phyloP scores from a whole-genome alignment of 2,888 invertebrate genomes.

The Tortricodes alternella region DNA sequence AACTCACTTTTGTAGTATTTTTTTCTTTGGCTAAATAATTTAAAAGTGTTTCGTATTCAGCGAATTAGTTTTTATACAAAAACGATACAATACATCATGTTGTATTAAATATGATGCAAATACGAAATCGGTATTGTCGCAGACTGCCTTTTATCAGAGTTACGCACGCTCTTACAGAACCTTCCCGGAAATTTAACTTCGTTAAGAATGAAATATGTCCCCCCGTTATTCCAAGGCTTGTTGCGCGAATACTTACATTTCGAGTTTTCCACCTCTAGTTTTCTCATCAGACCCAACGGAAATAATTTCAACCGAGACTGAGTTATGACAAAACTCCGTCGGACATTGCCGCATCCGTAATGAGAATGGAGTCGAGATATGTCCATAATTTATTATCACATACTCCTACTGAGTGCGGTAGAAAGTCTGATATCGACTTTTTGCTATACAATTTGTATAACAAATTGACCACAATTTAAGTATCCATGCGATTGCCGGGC shows the following conservation, averaged over 20 bases:
- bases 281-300: slow-evolving; percentile 81
- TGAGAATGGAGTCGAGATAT: slow-evolving; percentile 80
- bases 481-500: slow-evolving; percentile 17
- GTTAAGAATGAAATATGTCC: slow-evolving; percentile 82
- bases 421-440: slow-evolving; percentile 57
- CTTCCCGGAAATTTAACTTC: slow-evolving; percentile 81
- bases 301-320: slow-evolving; percentile 82
- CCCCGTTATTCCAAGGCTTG: slow-evolving; percentile 79
- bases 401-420: slow-evolving; percentile 56
- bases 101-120: slow-evolving; percentile 48
- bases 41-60: not conserved
- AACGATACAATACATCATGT: too few relatives aligned
- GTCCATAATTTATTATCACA: slow-evolving; percentile 77
- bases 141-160: slow-evolving; percentile 75
- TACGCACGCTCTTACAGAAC: slow-evolving; percentile 78
- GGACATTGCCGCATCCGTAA: slow-evolving; percentile 82
- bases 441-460: slow-evolving; percentile 45
- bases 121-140: slow-evolving; percentile 63
- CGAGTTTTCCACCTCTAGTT: slow-evolving; percentile 79
- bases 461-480: slow-evolving; percentile 35
- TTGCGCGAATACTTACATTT: slow-evolving; percentile 79
- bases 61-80: too few relatives aligned
- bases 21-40: slow-evolving; percentile 5
- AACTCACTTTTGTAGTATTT: slow-evolving; percentile 29
- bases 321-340: slow-evolving; percentile 82